phyloP scores from a whole-genome alignment of 23 tunicate genomes.

The Trididemnum miniatum region DNA sequence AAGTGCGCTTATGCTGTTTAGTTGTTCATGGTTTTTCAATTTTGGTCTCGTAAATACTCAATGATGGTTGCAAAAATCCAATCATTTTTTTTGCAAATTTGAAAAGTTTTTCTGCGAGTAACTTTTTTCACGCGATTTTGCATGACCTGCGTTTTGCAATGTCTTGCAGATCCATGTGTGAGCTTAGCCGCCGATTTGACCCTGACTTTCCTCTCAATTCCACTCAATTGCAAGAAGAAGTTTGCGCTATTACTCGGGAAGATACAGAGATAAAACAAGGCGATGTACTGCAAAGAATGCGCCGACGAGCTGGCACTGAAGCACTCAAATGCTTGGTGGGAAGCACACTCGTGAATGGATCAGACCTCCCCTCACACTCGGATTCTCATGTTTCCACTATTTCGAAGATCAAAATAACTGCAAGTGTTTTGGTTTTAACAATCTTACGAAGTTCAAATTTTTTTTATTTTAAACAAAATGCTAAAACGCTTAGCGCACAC shows the following conservation, averaged over 20 bases:
- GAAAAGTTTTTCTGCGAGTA: no score
- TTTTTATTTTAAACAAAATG: background rate
- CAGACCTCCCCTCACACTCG: constrained; percentile 77
- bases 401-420: constrained; percentile 51
- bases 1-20: no score
- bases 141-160: no score
- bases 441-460: background rate
- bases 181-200: constrained; percentile 25
- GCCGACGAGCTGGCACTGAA: constrained; percentile 48
- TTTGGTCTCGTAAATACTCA: no score
- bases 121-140: no score
- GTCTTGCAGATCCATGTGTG: constrained; percentile 36
- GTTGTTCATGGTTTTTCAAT: no score
- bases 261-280: background rate
- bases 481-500: no score
- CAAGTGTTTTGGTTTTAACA: background rate
- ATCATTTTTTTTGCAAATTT: no score
- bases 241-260: background rate
- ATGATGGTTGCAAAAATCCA: no score
- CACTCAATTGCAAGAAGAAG: constrained; percentile 32
- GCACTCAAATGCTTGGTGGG: constrained; percentile 31
- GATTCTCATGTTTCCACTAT: constrained; percentile 62
- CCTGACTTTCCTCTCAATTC: constrained; percentile 40
- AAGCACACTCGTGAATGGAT: constrained; percentile 43
- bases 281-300: constrained; percentile 26